Evolutionary conservation across 2,797 vertebrate species (phyloP).

Genomic region (Enteromius paludinosus): DNA sequence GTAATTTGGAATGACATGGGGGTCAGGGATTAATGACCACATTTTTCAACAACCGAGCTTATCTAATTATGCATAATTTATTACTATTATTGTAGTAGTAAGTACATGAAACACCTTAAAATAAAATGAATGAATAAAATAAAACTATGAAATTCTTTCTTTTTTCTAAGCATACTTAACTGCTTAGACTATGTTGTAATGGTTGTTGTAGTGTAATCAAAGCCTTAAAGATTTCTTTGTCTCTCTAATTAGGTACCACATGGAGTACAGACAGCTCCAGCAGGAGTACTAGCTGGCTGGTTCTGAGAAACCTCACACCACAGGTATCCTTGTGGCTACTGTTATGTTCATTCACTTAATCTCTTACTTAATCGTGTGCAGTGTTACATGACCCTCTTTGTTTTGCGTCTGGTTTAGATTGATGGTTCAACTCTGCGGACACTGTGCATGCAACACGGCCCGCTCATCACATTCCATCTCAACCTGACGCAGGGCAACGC

Average conservation of each 20-base stretch:
- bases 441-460: conserved; percentile 94
- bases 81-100: too few relatives aligned
- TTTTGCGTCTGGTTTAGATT: conserved; percentile 76
- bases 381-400: background rate
- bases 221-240: background rate
- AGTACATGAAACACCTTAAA: too few relatives aligned
- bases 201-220: background rate
- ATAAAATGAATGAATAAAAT: too few relatives aligned
- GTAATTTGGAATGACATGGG: too few relatives aligned
- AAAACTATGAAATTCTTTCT: background rate
- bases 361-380: background rate
- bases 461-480: conserved; percentile 70
- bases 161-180: background rate
- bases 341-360: background rate
- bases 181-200: background rate
- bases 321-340: conserved; percentile 79
- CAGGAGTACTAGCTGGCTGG: conserved; percentile 97
- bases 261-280: conserved; percentile 97
- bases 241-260: conserved; percentile 83
- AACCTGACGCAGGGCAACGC: conserved; percentile 98
- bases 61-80: background rate
- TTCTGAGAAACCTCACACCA: conserved; percentile 96
- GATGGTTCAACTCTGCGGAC: conserved; percentile 96
- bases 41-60: too few relatives aligned
- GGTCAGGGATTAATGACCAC: too few relatives aligned